phyloP scores from a whole-genome alignment of 2,888 invertebrate species.

The Drosophila incognita region DNA sequence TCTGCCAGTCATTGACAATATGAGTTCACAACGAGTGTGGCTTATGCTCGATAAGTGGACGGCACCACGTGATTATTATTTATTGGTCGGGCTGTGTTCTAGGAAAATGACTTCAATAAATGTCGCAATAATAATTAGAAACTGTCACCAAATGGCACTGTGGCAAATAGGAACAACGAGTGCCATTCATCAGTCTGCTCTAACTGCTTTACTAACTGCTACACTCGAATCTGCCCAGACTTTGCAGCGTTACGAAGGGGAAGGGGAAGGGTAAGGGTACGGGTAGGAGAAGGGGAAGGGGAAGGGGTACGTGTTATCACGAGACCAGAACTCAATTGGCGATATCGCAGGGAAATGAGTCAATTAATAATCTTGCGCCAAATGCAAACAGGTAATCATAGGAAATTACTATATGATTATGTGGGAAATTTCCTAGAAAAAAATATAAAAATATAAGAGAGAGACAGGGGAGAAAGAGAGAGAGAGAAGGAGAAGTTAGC shows the following conservation, averaged over 20 bases:
- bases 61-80: constrained; percentile 49
- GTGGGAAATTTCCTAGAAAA: too few species aligned
- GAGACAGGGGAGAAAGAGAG: not conserved
- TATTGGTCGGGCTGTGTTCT: constrained; percentile 45
- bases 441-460: too few species aligned
- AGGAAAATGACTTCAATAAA: constrained; percentile 44
- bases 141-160: constrained; percentile 48
- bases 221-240: constrained; percentile 47
- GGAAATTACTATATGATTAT: not conserved
- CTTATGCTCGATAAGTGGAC: constrained; percentile 28
- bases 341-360: constrained; percentile 67
- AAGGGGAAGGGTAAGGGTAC: not conserved
- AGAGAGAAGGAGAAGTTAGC: too few species aligned
- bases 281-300: not conserved
- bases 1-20: constrained; percentile 23
- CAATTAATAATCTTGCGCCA: constrained; percentile 37
- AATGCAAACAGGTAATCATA: not conserved
- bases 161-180: constrained; percentile 48
- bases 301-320: constrained; percentile 42
- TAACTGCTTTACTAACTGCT: constrained; percentile 33
- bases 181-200: constrained; percentile 62
- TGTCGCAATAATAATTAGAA: constrained; percentile 48
- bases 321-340: constrained; percentile 18
- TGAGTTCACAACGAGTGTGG: constrained; percentile 7
- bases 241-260: constrained; percentile 27